These are phyloP conservation scores for Spialia ferax DNA, from an alignment of 2,888 invertebrate genomes.

Conservation along the genomic window DNA sequence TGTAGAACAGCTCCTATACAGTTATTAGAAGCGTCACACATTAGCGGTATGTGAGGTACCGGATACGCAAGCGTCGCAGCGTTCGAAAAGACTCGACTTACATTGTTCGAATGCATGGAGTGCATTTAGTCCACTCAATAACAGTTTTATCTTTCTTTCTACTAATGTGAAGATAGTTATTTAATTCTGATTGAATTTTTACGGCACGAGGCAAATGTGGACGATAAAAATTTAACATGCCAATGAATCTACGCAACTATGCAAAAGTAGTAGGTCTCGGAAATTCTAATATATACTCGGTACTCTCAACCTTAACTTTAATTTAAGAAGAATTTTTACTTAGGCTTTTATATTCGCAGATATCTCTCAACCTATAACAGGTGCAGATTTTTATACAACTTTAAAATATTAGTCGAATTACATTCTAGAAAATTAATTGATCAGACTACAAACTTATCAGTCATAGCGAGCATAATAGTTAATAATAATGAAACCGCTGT, in stretches of 20 bases:
- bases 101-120: constrained; percentile 8
- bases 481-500: neutral
- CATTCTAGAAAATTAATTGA: too few relatives aligned
- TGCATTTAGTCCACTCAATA: constrained; percentile 1
- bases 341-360: too few relatives aligned
- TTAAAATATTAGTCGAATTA: too few relatives aligned
- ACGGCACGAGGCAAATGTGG: constrained; percentile 2
- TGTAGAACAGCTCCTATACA: neutral
- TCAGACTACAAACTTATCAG: neutral
- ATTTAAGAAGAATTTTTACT: too few relatives aligned
- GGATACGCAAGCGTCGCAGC: neutral
- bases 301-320: neutral
- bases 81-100: neutral
- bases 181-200: constrained; percentile 8
- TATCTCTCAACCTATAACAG: too few relatives aligned
- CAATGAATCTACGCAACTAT: neutral
- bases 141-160: constrained; percentile 11
- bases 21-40: constrained; percentile 10
- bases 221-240: constrained; percentile 14
- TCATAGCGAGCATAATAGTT: neutral
- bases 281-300: constrained; percentile 12
- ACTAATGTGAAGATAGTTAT: constrained; percentile 6
- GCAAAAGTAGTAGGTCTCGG: neutral
- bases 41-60: neutral
- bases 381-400: too few relatives aligned